Base-by-base conservation (phyloP, 2,113 vertebrate genomes). In the Malurus elegans region DNA sequence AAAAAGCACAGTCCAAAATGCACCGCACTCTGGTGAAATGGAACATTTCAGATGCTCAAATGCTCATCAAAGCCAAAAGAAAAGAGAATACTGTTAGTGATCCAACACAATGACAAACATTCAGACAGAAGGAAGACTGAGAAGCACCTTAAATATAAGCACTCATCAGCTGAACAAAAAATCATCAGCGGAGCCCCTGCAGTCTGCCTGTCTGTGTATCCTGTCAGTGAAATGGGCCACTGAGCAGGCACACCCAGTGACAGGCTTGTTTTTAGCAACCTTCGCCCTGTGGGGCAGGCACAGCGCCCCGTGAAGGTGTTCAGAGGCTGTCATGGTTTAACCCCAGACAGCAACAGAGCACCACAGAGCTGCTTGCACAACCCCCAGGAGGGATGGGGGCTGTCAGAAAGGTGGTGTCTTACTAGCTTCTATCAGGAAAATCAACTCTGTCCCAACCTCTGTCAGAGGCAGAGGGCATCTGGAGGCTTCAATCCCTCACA, bases 241-340 rank as follows among this genome's bases (percentile, higher is more conserved):
- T 57, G 8, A 26, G 38, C 42, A 2, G 53, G 23, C 6, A 42
- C 0, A 7, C 16, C 18, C 61, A 42, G 53, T 88, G n/a, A 53
- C 2, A 86, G 61, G 45, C 9, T 72, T 65, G 21, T 11, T 60
- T 71, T 82, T 20, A 58, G 47, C 18, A 62, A 10, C 60, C 25
- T 56, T 25, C 1, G 0, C 4, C 14, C 23, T 4, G 4, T 3
- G 7, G 50, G 48, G 44, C 8, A 5, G 42, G n/a, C 4, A 0
- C 0, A 7, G 69, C 56, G 36, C 31, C n/a, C 80, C 34, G 38
- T 1, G 0, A 6, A 36, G 54, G 40, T 1, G 5, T 29, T 1
- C 4, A 44, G 32, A 79, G 9, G 19, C 19, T 71, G 16, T 17
- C 18, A 20, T 10, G 24, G 57, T n/a, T 51, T 31, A 51, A 57